Base-by-base conservation (phyloP, 2,797 vertebrate genomes). In the Crocodylus rhombifer region DNA sequence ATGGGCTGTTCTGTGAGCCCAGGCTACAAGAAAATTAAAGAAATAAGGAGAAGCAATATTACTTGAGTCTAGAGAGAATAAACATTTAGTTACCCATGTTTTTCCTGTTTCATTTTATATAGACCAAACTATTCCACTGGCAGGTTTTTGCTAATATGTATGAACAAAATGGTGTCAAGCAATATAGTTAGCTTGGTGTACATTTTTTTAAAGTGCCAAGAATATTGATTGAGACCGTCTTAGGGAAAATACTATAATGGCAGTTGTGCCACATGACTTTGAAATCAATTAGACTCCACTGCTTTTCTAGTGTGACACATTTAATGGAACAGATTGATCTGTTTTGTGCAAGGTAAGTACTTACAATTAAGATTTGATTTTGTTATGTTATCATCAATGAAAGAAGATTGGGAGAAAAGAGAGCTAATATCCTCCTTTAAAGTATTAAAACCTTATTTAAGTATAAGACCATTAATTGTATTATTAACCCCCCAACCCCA, bases 291-390 rank as follows among this genome's bases (percentile, higher is more conserved):
- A 95, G 75, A 94, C 84, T 91, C 92, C 77, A 94, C 95, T 95
- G 92, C 90, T 94, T 91, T 92, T 97, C 97, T 98, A 95, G 80
- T 94, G 94, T 98, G 97, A 95, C 86, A 95, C 63, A 93, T 93
- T 91, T 96, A 98, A 97, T 97, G 93, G 92, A 97, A 93, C 77
- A 93, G 90, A 98, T 97, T 97, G 97, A 98, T 98, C 93, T 97
- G 91, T 96, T 97, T 98, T 97, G 91, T 94, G 89, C 80, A 88
- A 95, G 58, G 62, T 86, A 97, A 97, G 84, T 97, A 95, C 80
- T 97, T 97, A 87, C 76, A 97, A 97, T 96, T 97, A 96, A 94
- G 86, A 92, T 97, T 97, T 94, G 93, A 95, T 97, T 97, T 93
- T 98, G 85, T 95, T 96, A 94, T 93, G 74, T 90, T 97, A 81